Conservation (phyloP, 2,113 vertebrate genomes). For the Vulpes vulpes region DNA sequence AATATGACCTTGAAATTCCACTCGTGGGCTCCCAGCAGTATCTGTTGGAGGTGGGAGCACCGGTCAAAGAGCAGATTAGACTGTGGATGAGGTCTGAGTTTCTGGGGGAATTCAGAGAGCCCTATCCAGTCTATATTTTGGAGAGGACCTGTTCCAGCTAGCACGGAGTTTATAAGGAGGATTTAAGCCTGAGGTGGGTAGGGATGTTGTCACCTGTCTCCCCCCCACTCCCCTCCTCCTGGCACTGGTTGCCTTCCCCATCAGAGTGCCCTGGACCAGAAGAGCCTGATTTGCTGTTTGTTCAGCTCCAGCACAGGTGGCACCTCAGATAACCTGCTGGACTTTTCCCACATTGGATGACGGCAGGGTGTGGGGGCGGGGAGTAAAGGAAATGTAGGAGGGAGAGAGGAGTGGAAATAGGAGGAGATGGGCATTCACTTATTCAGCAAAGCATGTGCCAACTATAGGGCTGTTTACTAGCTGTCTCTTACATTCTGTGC, state of each 20-base stretch:
- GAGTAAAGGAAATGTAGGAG: neutral
- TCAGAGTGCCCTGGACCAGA: neutral
- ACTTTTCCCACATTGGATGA: conserved; percentile 65
- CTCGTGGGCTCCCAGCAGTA: neutral
- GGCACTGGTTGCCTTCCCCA: conserved; percentile 17
- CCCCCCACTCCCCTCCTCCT: neutral
- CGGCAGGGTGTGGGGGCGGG: neutral
- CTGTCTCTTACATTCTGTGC: neutral
- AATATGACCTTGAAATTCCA: neutral
- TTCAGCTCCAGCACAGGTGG: conserved; percentile 68
- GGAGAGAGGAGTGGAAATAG: neutral
- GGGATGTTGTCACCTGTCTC: neutral
- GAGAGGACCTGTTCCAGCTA: neutral
- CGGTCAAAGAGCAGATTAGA: neutral
- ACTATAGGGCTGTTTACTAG: neutral
- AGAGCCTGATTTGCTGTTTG: conserved; percentile 66
- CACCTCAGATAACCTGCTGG: conserved; percentile 63
- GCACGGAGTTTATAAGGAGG: neutral
- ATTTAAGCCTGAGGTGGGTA: neutral
- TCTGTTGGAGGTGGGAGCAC: neutral
- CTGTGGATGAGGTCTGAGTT: neutral
- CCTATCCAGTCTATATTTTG: neutral
- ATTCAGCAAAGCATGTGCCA: conserved; percentile 12
- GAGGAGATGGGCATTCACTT: neutral
- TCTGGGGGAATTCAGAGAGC: neutral